Evolutionary conservation across 1,140 invertebrate species (phyloP).

Genomic region (Drosophila obscura): DNA sequence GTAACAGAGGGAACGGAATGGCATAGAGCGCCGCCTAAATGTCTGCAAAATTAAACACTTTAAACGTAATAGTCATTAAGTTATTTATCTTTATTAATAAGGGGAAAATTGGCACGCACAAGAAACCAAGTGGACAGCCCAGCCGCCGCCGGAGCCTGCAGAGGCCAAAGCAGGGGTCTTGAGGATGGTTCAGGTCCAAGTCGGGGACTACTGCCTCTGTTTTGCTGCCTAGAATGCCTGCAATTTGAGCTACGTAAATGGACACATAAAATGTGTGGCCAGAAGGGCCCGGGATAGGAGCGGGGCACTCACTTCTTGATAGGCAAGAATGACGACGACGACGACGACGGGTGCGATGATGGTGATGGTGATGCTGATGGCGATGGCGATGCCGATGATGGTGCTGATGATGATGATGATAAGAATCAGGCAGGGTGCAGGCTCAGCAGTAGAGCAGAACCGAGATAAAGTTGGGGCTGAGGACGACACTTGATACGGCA

Average conservation of each 20-base stretch:
- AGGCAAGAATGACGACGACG: no score
- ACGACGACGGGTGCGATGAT: not conserved
- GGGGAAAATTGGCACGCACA: slow-evolving; percentile 81
- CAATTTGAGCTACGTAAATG: slow-evolving; percentile 78
- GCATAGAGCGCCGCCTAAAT: slow-evolving; percentile 45
- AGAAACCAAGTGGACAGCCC: slow-evolving; percentile 52
- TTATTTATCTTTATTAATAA: slow-evolving; percentile 83
- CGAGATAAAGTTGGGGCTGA: slow-evolving; percentile 20
- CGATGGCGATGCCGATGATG: slow-evolving; percentile 35
- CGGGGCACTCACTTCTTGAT: slow-evolving; percentile 17
- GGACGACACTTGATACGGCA: slow-evolving; percentile 83
- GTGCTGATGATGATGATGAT: slow-evolving; percentile 46
- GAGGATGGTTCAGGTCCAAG: not conserved
- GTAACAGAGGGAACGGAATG: not conserved
- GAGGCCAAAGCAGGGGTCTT: slow-evolving; percentile 7
- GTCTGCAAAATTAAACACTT: slow-evolving; percentile 76
- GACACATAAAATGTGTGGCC: slow-evolving; percentile 76
- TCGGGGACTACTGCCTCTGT: slow-evolving; percentile 6
- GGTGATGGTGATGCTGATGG: not conserved
- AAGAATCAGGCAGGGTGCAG: slow-evolving; percentile 67
- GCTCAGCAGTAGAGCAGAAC: slow-evolving; percentile 6
- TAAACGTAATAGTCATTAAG: slow-evolving; percentile 79
- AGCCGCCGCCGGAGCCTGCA: slow-evolving; percentile 14
- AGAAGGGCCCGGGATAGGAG: not conserved
- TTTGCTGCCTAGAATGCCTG: slow-evolving; percentile 63